Conservation (phyloP, 2,113 vertebrate species). For the Sigmodon hispidus region DNA sequence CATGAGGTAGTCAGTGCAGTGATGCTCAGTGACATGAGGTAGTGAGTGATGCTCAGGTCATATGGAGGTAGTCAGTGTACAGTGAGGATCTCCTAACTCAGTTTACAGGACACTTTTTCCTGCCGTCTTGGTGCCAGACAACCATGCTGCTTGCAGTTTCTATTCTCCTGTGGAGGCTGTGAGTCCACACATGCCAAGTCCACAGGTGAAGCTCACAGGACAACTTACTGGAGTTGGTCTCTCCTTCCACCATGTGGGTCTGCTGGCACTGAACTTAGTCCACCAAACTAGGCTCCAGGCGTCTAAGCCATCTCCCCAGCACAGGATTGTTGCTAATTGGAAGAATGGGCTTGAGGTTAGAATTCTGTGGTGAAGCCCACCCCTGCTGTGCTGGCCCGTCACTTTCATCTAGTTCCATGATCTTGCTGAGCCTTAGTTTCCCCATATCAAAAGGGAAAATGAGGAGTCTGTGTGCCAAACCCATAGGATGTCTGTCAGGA, state of each 20-base stretch:
- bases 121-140: background rate
- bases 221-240: background rate
- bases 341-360: conserved; percentile 18
- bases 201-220: background rate
- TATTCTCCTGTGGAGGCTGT: background rate
- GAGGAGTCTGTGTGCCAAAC: background rate
- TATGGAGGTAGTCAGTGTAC: background rate
- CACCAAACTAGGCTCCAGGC: background rate
- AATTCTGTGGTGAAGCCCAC: conserved; percentile 25
- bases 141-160: background rate
- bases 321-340: background rate
- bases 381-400: background rate
- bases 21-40: too few relatives aligned
- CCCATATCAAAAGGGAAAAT: background rate
- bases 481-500: background rate
- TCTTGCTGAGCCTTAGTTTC: conserved; percentile 3
- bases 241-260: background rate
- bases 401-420: background rate
- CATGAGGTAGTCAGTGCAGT: background rate
- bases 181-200: background rate
- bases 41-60: background rate
- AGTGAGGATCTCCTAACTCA: background rate
- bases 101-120: background rate
- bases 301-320: background rate
- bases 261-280: background rate